These are phyloP conservation scores for Cinara cedri DNA, from an alignment of 2,888 invertebrate genomes.

Conservation along the genomic window DNA sequence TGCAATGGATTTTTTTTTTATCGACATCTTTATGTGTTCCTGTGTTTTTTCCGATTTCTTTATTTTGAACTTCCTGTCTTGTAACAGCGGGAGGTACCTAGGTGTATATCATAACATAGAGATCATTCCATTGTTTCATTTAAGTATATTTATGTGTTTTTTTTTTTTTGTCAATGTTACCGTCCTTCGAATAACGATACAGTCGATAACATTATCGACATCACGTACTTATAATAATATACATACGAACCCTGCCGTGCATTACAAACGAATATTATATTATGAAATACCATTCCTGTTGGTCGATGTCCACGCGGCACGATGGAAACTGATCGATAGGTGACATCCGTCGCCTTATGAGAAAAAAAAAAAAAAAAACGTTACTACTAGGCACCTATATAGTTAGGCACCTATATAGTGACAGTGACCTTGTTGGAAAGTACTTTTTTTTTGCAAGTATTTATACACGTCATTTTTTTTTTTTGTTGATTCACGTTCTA, in stretches of 20 bases:
- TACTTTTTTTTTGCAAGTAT: conserved; percentile 19
- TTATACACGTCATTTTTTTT: background rate
- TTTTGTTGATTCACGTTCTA: conserved; percentile 24
- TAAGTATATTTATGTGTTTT: background rate
- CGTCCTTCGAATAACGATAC: conserved; percentile 52
- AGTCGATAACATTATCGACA: conserved; percentile 30
- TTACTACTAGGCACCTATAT: background rate
- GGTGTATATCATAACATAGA: background rate
- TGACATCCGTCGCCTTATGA: background rate
- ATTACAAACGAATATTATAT: conserved; percentile 40
- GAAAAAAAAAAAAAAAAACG: conserved; percentile 13
- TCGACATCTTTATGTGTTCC: conserved; percentile 1
- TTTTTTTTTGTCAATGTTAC: conserved; percentile 1
- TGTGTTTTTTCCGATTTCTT: conserved; percentile 17
- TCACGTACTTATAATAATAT: conserved; percentile 10
- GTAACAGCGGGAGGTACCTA: conserved; percentile 12
- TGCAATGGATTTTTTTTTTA: conserved; percentile 11
- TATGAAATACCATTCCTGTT: conserved; percentile 2
- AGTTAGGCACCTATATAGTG: background rate
- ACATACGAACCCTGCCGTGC: conserved; percentile 31
- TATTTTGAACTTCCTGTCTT: conserved; percentile 40
- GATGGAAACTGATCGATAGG: conserved; percentile 30
- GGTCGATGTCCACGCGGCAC: conserved; percentile 22
- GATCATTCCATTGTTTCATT: conserved; percentile 38
- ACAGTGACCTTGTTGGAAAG: conserved; percentile 15